phyloP scores from a whole-genome alignment of 2,797 vertebrate species.

The Gadopsis bispinosus region DNA sequence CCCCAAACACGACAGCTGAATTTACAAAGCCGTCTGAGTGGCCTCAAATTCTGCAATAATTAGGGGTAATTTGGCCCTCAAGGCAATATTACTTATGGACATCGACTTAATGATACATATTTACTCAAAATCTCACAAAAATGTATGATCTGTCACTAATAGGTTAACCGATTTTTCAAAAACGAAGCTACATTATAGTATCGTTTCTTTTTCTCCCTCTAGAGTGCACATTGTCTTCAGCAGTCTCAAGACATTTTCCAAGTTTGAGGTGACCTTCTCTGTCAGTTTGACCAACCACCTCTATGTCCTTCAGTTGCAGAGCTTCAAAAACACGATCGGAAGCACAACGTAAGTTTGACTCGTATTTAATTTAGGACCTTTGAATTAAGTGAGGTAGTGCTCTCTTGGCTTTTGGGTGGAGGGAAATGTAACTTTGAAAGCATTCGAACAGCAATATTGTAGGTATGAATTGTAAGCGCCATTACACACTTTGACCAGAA shows the following conservation, averaged over 20 bases:
- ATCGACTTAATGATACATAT: not conserved
- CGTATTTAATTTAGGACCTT: not conserved
- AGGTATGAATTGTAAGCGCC: not conserved
- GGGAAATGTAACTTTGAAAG: not conserved
- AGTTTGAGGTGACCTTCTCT: constrained; percentile 82
- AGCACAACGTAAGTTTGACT: constrained; percentile 75
- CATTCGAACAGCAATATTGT: not conserved
- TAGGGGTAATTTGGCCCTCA: not conserved
- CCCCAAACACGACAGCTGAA: not conserved
- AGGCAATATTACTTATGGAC: not conserved
- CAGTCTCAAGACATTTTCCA: constrained; percentile 73
- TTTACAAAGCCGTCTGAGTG: not conserved
- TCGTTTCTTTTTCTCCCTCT: constrained; percentile 23
- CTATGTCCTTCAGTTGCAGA: constrained; percentile 69
- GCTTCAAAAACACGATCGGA: constrained; percentile 79
- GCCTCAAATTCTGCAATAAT: not conserved
- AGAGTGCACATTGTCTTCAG: constrained; percentile 83
- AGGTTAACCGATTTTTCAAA: too few relatives aligned
- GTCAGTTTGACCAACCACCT: constrained; percentile 59
- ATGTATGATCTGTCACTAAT: not conserved
- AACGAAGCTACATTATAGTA: not conserved
- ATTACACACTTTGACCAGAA: not conserved
- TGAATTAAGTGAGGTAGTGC: not conserved
- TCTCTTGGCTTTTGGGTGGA: not conserved
- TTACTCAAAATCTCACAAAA: too few relatives aligned